Base-by-base conservation (phyloP, 2,888 invertebrate genomes). In the Allacma fusca region DNA sequence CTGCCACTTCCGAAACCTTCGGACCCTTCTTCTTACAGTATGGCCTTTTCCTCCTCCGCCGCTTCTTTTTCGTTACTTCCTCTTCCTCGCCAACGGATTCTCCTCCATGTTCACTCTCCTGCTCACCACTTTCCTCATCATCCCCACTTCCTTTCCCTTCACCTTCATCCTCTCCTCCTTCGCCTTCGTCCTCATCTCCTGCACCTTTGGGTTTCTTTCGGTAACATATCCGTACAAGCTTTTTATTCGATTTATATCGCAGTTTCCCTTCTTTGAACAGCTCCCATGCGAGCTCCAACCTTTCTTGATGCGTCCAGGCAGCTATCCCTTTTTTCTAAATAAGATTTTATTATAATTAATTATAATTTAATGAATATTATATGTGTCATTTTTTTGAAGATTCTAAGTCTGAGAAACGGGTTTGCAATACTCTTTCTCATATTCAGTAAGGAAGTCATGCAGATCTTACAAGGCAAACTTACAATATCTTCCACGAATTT, bases 281-380 rank as follows among this genome's bases (percentile, higher is more conserved):
- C 21, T 83, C 79, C 79, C 78, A 80, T 19, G 83, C 83, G 1
- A 81, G 67, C 72, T 83, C 78, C 13, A 83, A 64, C 16, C 70
- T 59, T 28, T 81, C 76, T 34, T 83, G 83, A 62, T 81, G 81
- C 0, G 79, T 72, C 81, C 81, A 81, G 0, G 73, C 69, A 23
- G 67, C 68, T 65, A 74, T 80, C 23, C 81, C 80, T 65, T 73
- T 74, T 59, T 75, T 59, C 78, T 78, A 23, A n/a, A 23, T 44
- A n/a, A n/a, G n/a, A 72, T 50, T 5, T 29, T 1, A 68, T 1
- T 40, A 26, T 62, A 7, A 57, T 29, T 23, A 24, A 24, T 26
- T 59, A 40, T 13, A 43, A 70, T 13, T n/a, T 19, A 24, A 28
- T 16, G 7, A 19, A n/a, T 12, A 44, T 43, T 16, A 21, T 40